Evolutionary conservation across 2,113 vertebrate genomes (phyloP).

Genomic region (Miniopterus natalensis): DNA sequence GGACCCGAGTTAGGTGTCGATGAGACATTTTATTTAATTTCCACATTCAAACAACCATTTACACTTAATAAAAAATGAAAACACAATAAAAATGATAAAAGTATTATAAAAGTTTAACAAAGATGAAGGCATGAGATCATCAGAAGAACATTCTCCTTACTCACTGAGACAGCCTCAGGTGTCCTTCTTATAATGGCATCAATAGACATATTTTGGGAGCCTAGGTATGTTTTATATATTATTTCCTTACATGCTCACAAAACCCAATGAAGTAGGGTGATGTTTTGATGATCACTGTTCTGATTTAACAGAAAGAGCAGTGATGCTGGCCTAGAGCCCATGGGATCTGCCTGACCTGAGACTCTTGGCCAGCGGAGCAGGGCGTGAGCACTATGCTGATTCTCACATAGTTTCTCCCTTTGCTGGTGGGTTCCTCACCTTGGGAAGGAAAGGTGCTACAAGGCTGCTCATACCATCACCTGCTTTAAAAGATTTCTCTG

Average conservation of each 20-base stretch:
- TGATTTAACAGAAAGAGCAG: neutral
- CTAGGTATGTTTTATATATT: neutral
- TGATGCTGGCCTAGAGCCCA: neutral
- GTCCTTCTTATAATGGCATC: neutral
- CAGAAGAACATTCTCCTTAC: neutral
- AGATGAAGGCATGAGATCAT: neutral
- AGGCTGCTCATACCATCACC: neutral
- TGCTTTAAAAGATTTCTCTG: neutral
- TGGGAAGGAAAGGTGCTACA: neutral
- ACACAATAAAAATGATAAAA: neutral
- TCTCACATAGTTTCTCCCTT: neutral
- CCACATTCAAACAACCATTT: neutral
- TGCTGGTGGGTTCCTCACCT: neutral
- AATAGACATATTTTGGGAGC: no score
- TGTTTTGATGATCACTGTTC: neutral
- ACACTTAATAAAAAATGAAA: neutral
- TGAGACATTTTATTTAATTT: neutral
- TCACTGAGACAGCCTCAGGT: accelerated
- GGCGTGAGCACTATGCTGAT: accelerated
- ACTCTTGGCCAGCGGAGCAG: accelerated
- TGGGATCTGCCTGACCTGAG: neutral
- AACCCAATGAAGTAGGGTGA: neutral
- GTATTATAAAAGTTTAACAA: neutral
- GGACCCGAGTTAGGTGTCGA: neutral
- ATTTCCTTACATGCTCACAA: neutral